Evolutionary conservation across 2,888 invertebrate genomes (phyloP).

Genomic region (Xylota sylvarum): DNA sequence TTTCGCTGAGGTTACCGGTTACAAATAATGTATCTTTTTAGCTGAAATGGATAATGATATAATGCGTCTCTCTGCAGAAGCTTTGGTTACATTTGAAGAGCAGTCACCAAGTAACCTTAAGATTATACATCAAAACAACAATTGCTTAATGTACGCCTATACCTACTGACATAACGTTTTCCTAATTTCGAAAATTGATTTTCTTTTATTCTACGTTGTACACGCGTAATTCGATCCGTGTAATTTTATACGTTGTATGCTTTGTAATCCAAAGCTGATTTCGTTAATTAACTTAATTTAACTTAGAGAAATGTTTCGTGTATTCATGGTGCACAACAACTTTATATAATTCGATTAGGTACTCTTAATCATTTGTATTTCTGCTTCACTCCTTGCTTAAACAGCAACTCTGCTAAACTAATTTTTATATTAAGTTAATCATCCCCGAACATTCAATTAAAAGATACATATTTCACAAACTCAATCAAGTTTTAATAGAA

Average conservation of each 20-base stretch:
- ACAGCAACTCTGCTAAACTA: constrained; percentile 10
- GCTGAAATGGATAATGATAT: too few species aligned
- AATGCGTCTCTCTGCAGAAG: too few species aligned
- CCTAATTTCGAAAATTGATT: constrained; percentile 2
- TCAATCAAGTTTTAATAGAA: constrained; percentile 61
- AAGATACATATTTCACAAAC: constrained; percentile 43
- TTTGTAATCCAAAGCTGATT: constrained; percentile 51
- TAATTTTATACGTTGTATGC: constrained; percentile 8
- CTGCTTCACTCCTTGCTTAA: neutral
- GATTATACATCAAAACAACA: neutral
- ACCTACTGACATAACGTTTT: neutral
- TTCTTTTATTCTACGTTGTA: neutral
- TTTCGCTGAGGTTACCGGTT: too few species aligned
- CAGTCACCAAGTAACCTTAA: neutral
- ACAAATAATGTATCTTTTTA: too few species aligned
- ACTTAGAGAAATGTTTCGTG: constrained; percentile 23
- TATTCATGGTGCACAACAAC: constrained; percentile 42
- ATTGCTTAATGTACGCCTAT: too few species aligned
- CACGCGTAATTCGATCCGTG: constrained; percentile 25
- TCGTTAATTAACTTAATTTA: constrained; percentile 65
- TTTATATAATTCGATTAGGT: constrained; percentile 64
- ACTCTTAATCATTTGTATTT: constrained; percentile 20
- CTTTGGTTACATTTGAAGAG: too few species aligned
- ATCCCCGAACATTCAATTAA: constrained; percentile 40
- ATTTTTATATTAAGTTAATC: constrained; percentile 29